Evolutionary conservation across 2,113 vertebrate genomes (phyloP).

Genomic region (Archilochus colubris): DNA sequence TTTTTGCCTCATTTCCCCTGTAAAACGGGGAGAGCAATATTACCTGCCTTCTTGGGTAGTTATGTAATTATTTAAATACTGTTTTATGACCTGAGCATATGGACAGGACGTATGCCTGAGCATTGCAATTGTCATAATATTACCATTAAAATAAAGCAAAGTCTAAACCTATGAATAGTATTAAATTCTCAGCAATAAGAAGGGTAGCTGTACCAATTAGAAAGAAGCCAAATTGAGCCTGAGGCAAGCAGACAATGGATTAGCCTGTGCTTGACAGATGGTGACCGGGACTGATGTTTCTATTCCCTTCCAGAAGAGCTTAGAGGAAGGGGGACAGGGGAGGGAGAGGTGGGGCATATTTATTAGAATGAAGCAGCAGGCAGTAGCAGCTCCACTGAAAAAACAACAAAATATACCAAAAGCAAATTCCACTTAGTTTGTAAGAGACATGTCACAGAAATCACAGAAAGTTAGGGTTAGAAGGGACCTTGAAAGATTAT

Average conservation of each 20-base stretch:
- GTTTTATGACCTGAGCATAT: background rate
- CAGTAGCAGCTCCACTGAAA: background rate
- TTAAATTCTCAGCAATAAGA: background rate
- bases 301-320: slow-evolving; percentile 28
- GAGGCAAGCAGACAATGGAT: slow-evolving; percentile 52
- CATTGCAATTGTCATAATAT: background rate
- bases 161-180: background rate
- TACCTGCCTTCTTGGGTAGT: background rate
- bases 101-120: background rate
- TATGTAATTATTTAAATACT: background rate
- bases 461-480: too few relatives aligned
- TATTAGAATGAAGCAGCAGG: background rate
- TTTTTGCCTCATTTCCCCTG: background rate
- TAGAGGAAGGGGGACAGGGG: background rate
- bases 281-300: slow-evolving; percentile 38
- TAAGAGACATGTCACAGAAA: background rate
- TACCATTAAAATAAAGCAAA: slow-evolving; percentile 6
- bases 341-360: background rate
- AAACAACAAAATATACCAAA: slow-evolving; percentile 12
- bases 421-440: background rate
- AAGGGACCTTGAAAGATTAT: too few relatives aligned
- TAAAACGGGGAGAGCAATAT: background rate
- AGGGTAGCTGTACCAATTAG: background rate
- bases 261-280: slow-evolving; percentile 58
- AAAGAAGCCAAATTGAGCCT: slow-evolving; percentile 28